Evolutionary conservation across 2,113 vertebrate genomes (phyloP), one percentile per base, ranked within the genome.

Genomic region (Perca flavescens): DNA sequence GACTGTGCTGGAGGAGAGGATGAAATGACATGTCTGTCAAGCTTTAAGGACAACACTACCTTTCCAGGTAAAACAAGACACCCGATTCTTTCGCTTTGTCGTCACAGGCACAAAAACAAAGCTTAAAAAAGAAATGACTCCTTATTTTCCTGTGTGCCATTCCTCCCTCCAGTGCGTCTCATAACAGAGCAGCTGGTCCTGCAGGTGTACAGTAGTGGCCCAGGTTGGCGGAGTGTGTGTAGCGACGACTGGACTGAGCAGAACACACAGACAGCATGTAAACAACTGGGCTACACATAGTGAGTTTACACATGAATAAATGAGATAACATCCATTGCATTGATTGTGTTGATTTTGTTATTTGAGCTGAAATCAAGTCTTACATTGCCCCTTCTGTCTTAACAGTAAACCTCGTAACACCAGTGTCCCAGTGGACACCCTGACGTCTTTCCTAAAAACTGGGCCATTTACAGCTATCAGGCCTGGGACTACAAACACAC

Each of bases 1-100:
- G 96, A 99, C 90, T 99, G 98, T 10, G 17, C 83, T 9, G 88
- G 64, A 0, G 96, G 94, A 0, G 96, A 99, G 76, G 97, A 99
- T 0, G 97, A 99, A 82, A 65, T 85, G 6, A 75, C 74, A 3
- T 98, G 97, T 52, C 90, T 96, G 77, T 86, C 88, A 2, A 71
- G 0, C 2, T 85, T 92, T 69, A 80, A 0, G 11, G 82, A 52
- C 78, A 95, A 95, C 84, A 67, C 74, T 5, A 95, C 93, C 3
- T 95, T 94, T 82, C 94, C 95, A 76, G 92, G 95, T 96, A 90
- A 64, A 54, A 49, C 10, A 71, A 54, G 50, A 71, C 21, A 40
- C 54, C 28, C 2, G 14, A 16, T 47, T 65, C 19, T 46, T 31
- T 74, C 1, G 7, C 28, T 28, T 65, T 58, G 14, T 75, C 60